Conservation (phyloP, 2,113 vertebrate genomes). For the Dendropsophus ebraccatus region DNA sequence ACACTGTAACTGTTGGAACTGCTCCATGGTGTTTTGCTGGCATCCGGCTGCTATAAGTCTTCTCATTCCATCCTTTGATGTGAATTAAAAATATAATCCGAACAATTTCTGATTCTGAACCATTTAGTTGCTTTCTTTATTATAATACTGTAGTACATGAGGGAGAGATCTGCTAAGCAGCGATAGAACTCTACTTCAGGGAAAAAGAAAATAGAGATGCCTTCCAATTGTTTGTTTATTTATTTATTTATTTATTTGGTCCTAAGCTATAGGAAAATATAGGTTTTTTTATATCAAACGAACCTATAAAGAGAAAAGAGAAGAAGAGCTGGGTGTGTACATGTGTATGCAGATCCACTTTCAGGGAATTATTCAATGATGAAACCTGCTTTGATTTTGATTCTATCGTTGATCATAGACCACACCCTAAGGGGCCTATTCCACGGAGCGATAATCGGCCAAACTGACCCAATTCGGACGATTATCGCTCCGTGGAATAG, state of each 20-base stretch:
- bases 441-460: too few relatives aligned
- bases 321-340: background rate
- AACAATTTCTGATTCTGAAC: background rate
- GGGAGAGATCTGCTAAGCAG: background rate
- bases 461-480: too few relatives aligned
- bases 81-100: slow-evolving; percentile 35
- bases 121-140: slow-evolving; percentile 23
- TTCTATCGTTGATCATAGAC: background rate
- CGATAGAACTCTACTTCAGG: background rate
- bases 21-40: slow-evolving; percentile 25
- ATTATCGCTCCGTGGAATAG: too few relatives aligned
- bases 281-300: background rate
- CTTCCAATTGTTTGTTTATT: background rate
- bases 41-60: slow-evolving; percentile 19
- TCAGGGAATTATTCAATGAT: background rate
- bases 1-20: slow-evolving; percentile 3
- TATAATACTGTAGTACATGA: slow-evolving; percentile 25
- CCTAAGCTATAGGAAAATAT: background rate
- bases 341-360: background rate
- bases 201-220: background rate
- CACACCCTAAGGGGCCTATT: too few relatives aligned
- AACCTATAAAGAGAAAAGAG: background rate
- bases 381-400: background rate
- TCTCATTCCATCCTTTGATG: slow-evolving; percentile 29
- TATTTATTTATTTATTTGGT: background rate